Base-by-base conservation (phyloP, 1,140 invertebrate genomes). In the Anadara kagoshimensis region DNA sequence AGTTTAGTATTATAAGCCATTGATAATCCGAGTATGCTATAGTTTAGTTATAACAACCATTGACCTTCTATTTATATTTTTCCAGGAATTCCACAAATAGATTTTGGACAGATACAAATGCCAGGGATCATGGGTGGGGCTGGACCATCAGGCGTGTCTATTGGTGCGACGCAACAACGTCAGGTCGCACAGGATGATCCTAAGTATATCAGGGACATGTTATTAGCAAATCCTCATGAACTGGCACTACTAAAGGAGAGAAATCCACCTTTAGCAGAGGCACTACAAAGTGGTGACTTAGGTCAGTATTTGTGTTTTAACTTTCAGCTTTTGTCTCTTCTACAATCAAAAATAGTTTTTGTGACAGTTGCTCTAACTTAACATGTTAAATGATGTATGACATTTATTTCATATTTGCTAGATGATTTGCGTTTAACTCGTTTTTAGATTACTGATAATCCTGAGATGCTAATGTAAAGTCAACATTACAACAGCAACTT, bases 191-290 rank as follows among this genome's bases (percentile, higher is more conserved):
- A 75, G 80, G 94, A 97, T 87, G 95, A 98, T 89, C 96, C 97
- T 22, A 93, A 93, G n/a, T 92, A 94, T 75, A 94, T 98, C 54
- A 90, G 94, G 76, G 94, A 98, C 79, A 95, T 97, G 93, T 94
- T 98, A 73, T 86, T 97, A 26, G 93, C 93, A n/a, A 96, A 96
- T 90, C 97, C 97, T 0, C 95, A 98, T 87, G 95, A 98, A 83
- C 84, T 98, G 72, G 94, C 96, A 0, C 83, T 98, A 45, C 90
- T 99, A 0, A 96, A 97, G 87, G 96, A 98, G 85, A 97, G 98
- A 81, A 99, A 99, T 91, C 95, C 97, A 14, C 91, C 93, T 78
- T 87, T 99, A 49, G 96, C 97, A 20, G 96, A 98, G 88, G 96
- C 97, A 22, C 87, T 98, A 7, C 90, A 95, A 0, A 94, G 93